Evolutionary conservation across 2,797 vertebrate species (phyloP).

Genomic region (Diglossa cyanea): DNA sequence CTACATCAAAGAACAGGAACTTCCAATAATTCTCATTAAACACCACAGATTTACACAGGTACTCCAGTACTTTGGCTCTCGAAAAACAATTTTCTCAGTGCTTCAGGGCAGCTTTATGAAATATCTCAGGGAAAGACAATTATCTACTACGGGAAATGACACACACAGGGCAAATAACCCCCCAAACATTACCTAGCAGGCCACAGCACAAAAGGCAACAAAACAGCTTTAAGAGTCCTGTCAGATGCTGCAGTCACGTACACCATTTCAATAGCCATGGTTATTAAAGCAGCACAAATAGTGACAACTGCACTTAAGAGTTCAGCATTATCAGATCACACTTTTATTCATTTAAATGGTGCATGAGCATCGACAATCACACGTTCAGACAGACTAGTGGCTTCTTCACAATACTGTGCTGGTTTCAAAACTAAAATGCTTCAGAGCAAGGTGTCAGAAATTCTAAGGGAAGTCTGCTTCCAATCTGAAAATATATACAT

Average conservation of each 20-base stretch:
- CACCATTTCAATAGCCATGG: accelerated
- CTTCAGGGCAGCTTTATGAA: neutral
- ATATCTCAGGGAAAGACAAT: neutral
- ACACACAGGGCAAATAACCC: neutral
- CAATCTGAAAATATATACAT: accelerated
- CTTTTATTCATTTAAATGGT: neutral
- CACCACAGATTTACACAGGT: neutral
- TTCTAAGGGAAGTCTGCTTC: neutral
- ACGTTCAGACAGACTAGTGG: neutral
- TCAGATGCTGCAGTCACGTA: neutral
- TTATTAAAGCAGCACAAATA: neutral
- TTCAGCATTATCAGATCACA: neutral
- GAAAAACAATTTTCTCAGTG: neutral
- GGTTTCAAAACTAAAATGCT: neutral
- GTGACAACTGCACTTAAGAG: neutral
- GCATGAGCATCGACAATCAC: neutral
- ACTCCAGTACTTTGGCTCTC: neutral
- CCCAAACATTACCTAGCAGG: neutral
- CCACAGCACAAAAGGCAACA: neutral
- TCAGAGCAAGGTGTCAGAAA: neutral
- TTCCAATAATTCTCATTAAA: conserved; percentile 3
- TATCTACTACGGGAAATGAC: neutral
- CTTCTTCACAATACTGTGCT: neutral
- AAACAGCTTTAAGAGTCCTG: neutral
- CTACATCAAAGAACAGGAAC: conserved; percentile 45